Conservation (phyloP, 1,140 invertebrate species). For the Chlorops oryzae region DNA sequence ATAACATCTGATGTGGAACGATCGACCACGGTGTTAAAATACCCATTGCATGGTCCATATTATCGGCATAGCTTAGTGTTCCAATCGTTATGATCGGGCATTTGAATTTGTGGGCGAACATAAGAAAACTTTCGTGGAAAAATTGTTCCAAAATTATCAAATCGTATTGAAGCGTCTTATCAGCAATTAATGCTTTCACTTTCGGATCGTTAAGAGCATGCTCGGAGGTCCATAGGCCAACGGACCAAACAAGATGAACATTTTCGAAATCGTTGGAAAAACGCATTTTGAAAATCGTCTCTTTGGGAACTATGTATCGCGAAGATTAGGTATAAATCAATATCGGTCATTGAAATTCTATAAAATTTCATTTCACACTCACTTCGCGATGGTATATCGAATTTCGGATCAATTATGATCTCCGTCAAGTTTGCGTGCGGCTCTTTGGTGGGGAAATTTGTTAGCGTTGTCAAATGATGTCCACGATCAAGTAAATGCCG, state of each 20-base stretch:
- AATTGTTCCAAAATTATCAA: slow-evolving; percentile 54
- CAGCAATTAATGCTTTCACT: slow-evolving; percentile 48
- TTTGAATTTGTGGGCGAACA: slow-evolving; percentile 53
- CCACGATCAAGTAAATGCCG: slow-evolving; percentile 53
- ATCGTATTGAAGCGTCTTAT: slow-evolving; percentile 49
- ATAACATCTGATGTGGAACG: slow-evolving; percentile 48
- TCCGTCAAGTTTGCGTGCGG: slow-evolving; percentile 50
- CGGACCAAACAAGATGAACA: slow-evolving; percentile 42
- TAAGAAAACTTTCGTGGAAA: slow-evolving; percentile 53
- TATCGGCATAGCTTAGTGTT: slow-evolving; percentile 50
- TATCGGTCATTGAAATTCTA: neutral
- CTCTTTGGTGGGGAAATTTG: slow-evolving; percentile 47
- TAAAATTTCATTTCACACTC: slow-evolving; percentile 14
- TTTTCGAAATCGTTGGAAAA: slow-evolving; percentile 39
- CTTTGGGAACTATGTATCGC: slow-evolving; percentile 32
- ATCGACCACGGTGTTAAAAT: slow-evolving; percentile 52
- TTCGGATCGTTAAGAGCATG: slow-evolving; percentile 48
- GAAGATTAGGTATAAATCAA: neutral
- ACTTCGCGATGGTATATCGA: slow-evolving; percentile 51
- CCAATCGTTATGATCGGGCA: slow-evolving; percentile 52
- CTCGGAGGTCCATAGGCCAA: slow-evolving; percentile 49
- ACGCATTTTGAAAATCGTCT: slow-evolving; percentile 40
- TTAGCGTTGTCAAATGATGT: slow-evolving; percentile 58
- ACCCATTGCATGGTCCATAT: slow-evolving; percentile 51
- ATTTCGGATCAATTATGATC: slow-evolving; percentile 49